Evolutionary conservation across 2,797 vertebrate genomes (phyloP), one percentile per base, ranked within the genome.

Genomic region (Pachyuromys duprasi): DNA sequence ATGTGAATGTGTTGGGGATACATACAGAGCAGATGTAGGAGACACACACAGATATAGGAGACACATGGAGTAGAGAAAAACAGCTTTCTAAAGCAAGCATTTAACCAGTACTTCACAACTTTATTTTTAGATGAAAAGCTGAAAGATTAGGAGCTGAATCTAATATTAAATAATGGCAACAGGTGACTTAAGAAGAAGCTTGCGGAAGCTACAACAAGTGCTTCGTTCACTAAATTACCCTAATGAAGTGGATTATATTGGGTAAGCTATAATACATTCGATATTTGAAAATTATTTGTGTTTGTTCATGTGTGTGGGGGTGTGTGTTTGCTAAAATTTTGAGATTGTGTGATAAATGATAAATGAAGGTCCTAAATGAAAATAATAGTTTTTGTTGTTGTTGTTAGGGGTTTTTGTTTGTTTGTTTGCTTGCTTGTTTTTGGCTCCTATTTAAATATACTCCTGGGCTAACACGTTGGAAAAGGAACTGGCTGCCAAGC

Each of bases 151-250:
- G 92, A 97, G 90, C 94, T 96, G 90, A 97, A 81, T 78, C 76
- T 4, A 49, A 39, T 88, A 83, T 97, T 95, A 88, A 95, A 97
- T 95, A 97, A 98, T 99, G 99, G 98, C 99, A 79, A 99, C 99
- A 36, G 99, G 99, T 95, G 99, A 99, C 96, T 96, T 99, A 87
- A 99, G 99, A 93, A 99, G 99, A 96, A 99, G 98, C 93, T 98
- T 99, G 86, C 98, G 99, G 95, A 99, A 99, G 96, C 98, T 99
- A 74, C 99, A 99, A 62, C 97, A 99, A 96, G 98, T 99, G 36
- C 98, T 99, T 91, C 99, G 99, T 33, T 96, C 94, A 5, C 95
- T 99, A 8, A 99, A 98, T 98, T 99, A 99, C 94, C 99, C 99
- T 9, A 98, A 98, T 90, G 98, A 99, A 93, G 99, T 99, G 67